Percentiles rank a stretch among this genome's conserved stretches.
phyloP scores from a whole-genome alignment of 2,113 vertebrate genomes.

The Alligator sinensis region DNA sequence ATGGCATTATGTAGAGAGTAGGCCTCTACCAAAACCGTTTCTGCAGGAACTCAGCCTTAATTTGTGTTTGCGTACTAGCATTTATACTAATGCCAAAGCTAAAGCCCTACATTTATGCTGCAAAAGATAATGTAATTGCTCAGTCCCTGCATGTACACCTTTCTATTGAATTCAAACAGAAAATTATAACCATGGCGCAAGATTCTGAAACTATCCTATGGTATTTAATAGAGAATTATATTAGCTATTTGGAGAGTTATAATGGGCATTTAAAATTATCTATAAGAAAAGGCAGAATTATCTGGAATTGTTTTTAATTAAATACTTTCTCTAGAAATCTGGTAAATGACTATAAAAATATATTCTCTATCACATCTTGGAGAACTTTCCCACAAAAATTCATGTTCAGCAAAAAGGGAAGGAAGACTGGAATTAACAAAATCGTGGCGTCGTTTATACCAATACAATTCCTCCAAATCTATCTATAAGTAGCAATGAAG shows the following conservation, averaged over 20 bases:
- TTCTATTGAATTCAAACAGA: not conserved
- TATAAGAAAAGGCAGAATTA: not conserved
- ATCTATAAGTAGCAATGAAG: rapidly evolving
- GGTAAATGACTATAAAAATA: rapidly evolving
- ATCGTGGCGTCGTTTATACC: rapidly evolving
- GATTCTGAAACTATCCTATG: not conserved
- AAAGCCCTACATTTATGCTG: not conserved
- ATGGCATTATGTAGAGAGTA: not conserved
- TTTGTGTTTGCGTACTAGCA: not conserved
- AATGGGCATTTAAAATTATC: rapidly evolving
- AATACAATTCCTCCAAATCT: rapidly evolving
- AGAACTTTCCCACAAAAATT: not conserved
- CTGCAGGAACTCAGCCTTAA: not conserved
- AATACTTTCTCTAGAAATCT: not conserved
- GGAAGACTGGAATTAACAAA: not conserved
- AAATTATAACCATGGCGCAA: not conserved
- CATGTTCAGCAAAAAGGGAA: not conserved
- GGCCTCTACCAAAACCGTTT: not conserved
- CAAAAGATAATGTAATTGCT: not conserved
- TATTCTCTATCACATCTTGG: not conserved
- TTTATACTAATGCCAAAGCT: not conserved
- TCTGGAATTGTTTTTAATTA: not conserved
- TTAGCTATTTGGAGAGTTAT: not conserved
- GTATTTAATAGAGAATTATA: not conserved
- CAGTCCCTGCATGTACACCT: not conserved